Base-by-base conservation (phyloP, 2,113 vertebrate species). In the Daphoenositta chrysoptera region DNA sequence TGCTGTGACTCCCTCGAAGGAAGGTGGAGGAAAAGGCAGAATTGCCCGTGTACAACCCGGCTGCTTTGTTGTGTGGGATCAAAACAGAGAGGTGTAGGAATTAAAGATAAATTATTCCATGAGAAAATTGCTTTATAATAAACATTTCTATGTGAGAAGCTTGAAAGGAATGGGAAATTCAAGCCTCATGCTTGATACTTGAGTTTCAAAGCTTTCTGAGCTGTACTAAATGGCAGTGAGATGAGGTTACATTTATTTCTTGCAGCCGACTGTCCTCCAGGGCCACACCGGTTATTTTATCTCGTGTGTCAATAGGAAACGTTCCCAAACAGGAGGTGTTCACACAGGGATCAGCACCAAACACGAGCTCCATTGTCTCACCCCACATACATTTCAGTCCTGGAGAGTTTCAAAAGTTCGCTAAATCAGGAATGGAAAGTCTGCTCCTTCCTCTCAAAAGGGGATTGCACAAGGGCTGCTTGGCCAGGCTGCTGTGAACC, bases 371-470 rank as follows among this genome's bases (percentile, higher is more conserved):
- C 70, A 91, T 92, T 94, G n/a, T 97, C 86, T 97, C 76, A 96
- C 83, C 64, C 89, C 66, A 70, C 85, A 44, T 68, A 33, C 58
- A 94, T 96, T 96, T 96, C 82, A 90, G 92, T 87, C 88, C 65
- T 31, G 85, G 89, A 50, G 47, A 89, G 87, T 93, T 95, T 81
- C 12, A 79, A 78, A 88, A 95, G 89, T 87, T 85, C 48, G 11
- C 97, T 98, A 98, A 98, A 97, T 96, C 69, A 80, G 96, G 98
- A 96, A 87, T 42, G 97, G 98, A 98, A 98, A 98, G 79, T 96
- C 65, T 97, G 81, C 95, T 93, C 96, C 96, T 94, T 95, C 76
- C 87, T 95, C 73, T 83, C 35, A 21, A 21, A 23, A 51, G 84
- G 40, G 71, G 61, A 65, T 96, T 88, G 86, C 96, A 96, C 90